Evolutionary conservation across 2,888 invertebrate genomes (phyloP).

Genomic region (Drosophila formosana): DNA sequence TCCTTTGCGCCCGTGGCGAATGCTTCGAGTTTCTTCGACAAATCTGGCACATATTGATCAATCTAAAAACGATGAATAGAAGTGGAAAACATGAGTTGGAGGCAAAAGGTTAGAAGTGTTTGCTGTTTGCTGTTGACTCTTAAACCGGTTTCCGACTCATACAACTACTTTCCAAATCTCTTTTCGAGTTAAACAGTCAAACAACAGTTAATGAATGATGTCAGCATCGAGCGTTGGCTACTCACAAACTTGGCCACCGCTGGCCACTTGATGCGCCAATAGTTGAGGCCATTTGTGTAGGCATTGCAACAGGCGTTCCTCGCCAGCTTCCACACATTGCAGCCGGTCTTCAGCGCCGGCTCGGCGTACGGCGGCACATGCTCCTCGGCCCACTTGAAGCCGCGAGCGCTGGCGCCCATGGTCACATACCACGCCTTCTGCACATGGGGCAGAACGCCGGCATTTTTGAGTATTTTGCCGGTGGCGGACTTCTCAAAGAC

Average conservation of each 20-base stretch:
- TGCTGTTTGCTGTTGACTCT: background rate
- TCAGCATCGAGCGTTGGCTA: constrained; percentile 74
- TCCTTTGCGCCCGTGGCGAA: constrained; percentile 85
- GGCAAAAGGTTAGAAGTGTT: constrained; percentile 18
- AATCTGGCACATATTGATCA: constrained; percentile 90
- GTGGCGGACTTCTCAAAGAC: constrained; percentile 90
- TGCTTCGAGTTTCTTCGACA: constrained; percentile 88
- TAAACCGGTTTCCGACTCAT: constrained; percentile 44
- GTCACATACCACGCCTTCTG: constrained; percentile 88
- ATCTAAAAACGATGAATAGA: constrained; percentile 85
- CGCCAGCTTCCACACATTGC: constrained; percentile 87
- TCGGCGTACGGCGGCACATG: constrained; percentile 89
- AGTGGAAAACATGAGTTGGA: background rate
- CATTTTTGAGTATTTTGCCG: constrained; percentile 88
- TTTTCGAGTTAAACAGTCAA: background rate
- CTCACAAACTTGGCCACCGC: constrained; percentile 86
- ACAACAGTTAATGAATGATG: constrained; percentile 32
- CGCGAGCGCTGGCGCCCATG: constrained; percentile 87
- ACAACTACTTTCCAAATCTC: constrained; percentile 41
- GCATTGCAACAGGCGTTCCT: constrained; percentile 86
- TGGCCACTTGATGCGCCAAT: constrained; percentile 86
- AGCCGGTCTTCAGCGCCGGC: constrained; percentile 88
- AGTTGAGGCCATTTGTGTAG: constrained; percentile 86
- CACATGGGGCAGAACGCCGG: constrained; percentile 88
- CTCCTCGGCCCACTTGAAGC: constrained; percentile 89